Conservation (phyloP, 2,797 vertebrate genomes). For the Phoeniculus purpureus region DNA sequence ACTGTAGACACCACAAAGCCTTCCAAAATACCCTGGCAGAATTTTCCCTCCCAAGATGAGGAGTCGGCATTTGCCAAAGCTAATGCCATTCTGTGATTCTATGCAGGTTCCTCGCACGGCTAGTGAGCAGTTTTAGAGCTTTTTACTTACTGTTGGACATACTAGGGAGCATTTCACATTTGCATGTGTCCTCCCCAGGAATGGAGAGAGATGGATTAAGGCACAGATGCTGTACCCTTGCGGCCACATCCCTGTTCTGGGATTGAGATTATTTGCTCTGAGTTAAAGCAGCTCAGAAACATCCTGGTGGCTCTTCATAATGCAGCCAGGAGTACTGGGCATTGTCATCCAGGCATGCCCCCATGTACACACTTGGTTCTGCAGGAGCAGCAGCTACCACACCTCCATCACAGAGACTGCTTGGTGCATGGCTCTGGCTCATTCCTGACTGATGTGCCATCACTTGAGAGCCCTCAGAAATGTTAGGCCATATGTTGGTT, state of each 20-base stretch:
- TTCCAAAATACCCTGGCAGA: background rate
- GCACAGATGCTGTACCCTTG: background rate
- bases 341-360: background rate
- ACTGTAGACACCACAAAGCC: background rate
- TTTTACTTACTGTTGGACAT: background rate
- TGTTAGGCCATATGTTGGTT: background rate
- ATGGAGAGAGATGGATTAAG: background rate
- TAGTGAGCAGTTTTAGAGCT: background rate
- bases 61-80: background rate
- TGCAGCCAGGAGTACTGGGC: background rate
- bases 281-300: background rate
- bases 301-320: background rate
- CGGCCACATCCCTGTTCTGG: background rate
- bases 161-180: background rate
- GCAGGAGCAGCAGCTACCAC: background rate
- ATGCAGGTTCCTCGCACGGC: background rate
- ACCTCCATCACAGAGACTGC: background rate
- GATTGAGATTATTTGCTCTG: background rate
- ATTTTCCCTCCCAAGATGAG: background rate
- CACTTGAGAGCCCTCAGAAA: background rate
- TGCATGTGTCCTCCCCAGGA: background rate
- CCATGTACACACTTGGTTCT: fast-evolving
- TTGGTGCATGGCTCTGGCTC: fast-evolving
- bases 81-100: background rate
- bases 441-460: background rate